Evolutionary conservation across 2,888 invertebrate species (phyloP), one percentile per base, ranked within the genome.

Genomic region (Argyra leucocephala): DNA sequence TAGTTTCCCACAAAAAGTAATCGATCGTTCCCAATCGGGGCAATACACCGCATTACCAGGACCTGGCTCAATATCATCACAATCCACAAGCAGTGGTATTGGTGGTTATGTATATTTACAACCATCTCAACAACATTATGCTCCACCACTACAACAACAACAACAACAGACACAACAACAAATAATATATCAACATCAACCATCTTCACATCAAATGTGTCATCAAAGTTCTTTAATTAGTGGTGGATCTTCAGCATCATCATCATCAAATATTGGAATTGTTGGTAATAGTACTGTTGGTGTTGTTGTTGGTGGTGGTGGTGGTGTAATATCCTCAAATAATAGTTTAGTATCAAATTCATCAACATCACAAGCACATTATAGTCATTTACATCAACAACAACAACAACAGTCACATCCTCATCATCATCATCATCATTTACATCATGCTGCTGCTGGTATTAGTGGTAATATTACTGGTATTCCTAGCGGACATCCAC

Each of bases 1-100:
- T 70, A 80, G 80, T 73, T 80, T 80, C 74, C 80, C 80, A 65
- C 80, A 79, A 73, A 80, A 80, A 73, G 73, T 76, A 71, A 75
- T 78, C 67, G 80, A 80, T 70, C 76, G 80, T 67, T 77, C 76
- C 67, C 59, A 59, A 59, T 23, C 23, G 24, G 74, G 76, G 69
- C 78, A 78, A 66, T 78, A 79, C 69, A 76, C 76, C 62, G 75
- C 69, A 69, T 72, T 69, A 18, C 70, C 73, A 62, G 67, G 59
- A 23, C 71, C 69, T 24, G 74, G 74, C 26, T 75, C 76, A 63
- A 73, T 72, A 69, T 71, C 74, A 63, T 72, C 73, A 23, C 67
- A 71, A 63, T 69, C 72, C 21, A 66, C 66, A 31, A 68, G 69
- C 57, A 73, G 72, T 37, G 76, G 74, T 58, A 69, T 69, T 59